Base-by-base conservation (phyloP, 2,797 vertebrate species). In the Coilia nasus region DNA sequence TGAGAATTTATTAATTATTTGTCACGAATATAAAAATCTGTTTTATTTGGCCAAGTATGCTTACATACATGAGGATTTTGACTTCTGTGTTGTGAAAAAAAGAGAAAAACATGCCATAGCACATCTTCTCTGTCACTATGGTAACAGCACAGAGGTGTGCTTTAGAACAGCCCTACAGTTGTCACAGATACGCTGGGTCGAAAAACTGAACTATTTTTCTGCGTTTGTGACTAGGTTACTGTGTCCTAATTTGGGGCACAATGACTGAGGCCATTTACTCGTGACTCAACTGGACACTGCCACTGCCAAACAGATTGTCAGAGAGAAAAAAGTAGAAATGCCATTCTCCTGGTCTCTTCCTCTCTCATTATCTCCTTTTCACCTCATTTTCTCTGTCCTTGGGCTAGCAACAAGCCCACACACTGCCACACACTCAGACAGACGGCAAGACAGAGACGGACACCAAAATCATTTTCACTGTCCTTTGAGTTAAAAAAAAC, bases 141-240 rank as follows among this genome's bases (percentile, higher is more conserved):
- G 91, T 86, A 91, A 90, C 89, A 19, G 83, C 47, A 60, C 60
- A 60, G 23, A 86, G 87, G 75, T 86, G 85, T 87, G 64, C 81
- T 85, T 47, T 54, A 81, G 81, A 54, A 83, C 21, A 83, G 56
- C 31, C 71, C 56, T 86, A 41, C 10, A 54, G 64, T 67, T 85
- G 85, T 83, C 82, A 84, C 81, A 0, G 60, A 71, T 59, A 86
- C 81, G 87, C 86, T 83, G 17, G 67, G 83, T 88, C 80, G 50
- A 85, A 81, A 83, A 78, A 78, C 67, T 83, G 56, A 44, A 25
- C 75, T 46, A 54, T 21, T n/a, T 75, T 1, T 44, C 59, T 28
- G 15, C 4, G 35, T 15, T 31, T 57, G 56, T 28, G 82, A 80
- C 35, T 56, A 56, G 89, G 86, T 81, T 75, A 84, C 47, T 56